Evolutionary conservation across 2,888 invertebrate genomes (phyloP).

Genomic region (Chrysina gloriosa): DNA sequence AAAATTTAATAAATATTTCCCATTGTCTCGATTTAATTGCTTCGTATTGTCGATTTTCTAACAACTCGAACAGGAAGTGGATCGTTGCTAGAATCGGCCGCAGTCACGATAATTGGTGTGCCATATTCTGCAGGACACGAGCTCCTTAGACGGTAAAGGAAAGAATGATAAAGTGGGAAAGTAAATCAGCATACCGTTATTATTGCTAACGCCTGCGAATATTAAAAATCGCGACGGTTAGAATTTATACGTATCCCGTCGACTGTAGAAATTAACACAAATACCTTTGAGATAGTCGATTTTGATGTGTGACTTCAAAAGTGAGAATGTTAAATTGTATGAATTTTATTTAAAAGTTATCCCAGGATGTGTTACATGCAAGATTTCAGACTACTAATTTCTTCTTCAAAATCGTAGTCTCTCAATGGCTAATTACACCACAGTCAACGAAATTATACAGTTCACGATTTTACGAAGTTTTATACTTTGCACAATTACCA

Average conservation of each 20-base stretch:
- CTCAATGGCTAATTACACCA: not conserved
- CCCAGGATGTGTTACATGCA: not conserved
- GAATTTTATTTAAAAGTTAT: too few species aligned
- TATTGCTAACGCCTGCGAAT: not conserved
- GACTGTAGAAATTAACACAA: not conserved
- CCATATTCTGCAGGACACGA: conserved; percentile 22
- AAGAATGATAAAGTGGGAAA: conserved; percentile 32
- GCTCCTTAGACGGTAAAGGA: conserved; percentile 3
- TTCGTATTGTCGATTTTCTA: not conserved
- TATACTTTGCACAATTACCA: not conserved
- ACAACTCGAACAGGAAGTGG: conserved; percentile 1
- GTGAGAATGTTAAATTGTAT: too few species aligned
- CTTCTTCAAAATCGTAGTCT: not conserved
- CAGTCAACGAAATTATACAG: conserved; percentile 1
- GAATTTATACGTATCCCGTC: not conserved
- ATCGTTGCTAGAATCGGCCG: not conserved
- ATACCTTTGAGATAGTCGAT: not conserved
- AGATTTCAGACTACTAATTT: not conserved
- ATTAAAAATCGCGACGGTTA: conserved; percentile 12
- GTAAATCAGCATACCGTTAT: conserved; percentile 30
- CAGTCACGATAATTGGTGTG: not conserved
- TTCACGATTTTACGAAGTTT: not conserved
- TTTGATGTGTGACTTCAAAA: not conserved
- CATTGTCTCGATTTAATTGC: not conserved
- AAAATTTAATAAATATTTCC: not conserved